Conservation (phyloP, 2,888 invertebrate species). For the Bombyx huttoni region DNA sequence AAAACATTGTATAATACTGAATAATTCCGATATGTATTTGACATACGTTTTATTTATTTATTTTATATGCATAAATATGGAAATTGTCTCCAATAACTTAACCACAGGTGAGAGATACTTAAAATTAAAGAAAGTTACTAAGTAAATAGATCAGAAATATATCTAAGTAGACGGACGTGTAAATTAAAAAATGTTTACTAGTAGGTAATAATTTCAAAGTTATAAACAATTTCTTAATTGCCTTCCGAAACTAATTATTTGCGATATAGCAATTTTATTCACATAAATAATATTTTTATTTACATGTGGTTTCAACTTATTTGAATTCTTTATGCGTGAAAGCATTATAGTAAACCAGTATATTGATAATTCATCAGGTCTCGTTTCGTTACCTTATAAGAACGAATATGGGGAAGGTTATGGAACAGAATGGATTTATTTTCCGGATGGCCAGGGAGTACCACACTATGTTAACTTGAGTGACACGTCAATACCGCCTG, state of each 20-base stretch:
- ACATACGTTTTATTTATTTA: not conserved
- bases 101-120: not conserved
- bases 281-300: too few relatives aligned
- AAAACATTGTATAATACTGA: too few relatives aligned
- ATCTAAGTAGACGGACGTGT: too few relatives aligned
- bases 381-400: not conserved
- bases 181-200: too few relatives aligned
- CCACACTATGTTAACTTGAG: conserved; percentile 32
- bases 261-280: too few relatives aligned
- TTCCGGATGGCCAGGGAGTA: conserved; percentile 48
- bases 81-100: not conserved
- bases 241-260: too few relatives aligned
- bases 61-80: not conserved
- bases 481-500: conserved; percentile 5
- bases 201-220: too few relatives aligned
- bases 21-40: not conserved
- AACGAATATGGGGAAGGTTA: conserved; percentile 27
- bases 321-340: too few relatives aligned
- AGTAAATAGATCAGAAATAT: too few relatives aligned
- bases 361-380: conserved; percentile 5
- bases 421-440: conserved; percentile 53
- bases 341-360: too few relatives aligned
- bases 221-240: too few relatives aligned
- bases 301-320: too few relatives aligned
- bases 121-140: not conserved